Base-by-base conservation (phyloP, 1,140 invertebrate genomes). In the Cyclargus thomasi region DNA sequence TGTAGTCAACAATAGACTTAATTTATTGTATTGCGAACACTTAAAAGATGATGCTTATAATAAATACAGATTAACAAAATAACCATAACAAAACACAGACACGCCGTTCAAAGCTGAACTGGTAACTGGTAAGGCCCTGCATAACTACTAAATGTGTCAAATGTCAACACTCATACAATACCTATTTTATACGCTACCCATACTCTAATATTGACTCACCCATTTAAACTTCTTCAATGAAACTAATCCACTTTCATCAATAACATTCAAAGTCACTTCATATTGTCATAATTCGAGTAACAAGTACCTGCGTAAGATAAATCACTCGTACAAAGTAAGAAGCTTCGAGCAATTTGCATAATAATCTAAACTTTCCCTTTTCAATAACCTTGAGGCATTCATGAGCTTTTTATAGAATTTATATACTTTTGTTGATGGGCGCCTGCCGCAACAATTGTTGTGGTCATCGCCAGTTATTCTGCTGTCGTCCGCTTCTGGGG, bases 301-400 rank as follows among this genome's bases (percentile, higher is more conserved):
- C 39, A 47, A 47, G 39, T 47, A 47, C 39, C 39, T 16, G 39
- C 8, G 11, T 6, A 29, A 47, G 39, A 47, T 47, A 47, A 47
- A 11, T 16, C 29, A 29, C 8, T 23, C 8, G 10, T 47, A 47
- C 39, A 47, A 47, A 47, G 39, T 47, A 47, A 29, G 73, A 75
- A 59, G 18, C 55, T 59, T 59, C 20, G 18, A 59, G 55, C 20
- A 21, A 59, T 59, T 59, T 64, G 57, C 68, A 36, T 59, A 29
- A 68, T 53, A 63, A 16, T 64, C 8, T 22, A 20, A 67, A 62
- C 22, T 59, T 59, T 59, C 55, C 17, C 55, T 59, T 21, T 47
- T 59, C 55, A 20, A 59, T 59, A 59, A 21, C 55, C 55, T 59
- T 20, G 53, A 20, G 20, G 20, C 18, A 59, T 59, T 59, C 17